phyloP scores from a whole-genome alignment of 2,888 invertebrate species.

The Polylopha cassiicola region DNA sequence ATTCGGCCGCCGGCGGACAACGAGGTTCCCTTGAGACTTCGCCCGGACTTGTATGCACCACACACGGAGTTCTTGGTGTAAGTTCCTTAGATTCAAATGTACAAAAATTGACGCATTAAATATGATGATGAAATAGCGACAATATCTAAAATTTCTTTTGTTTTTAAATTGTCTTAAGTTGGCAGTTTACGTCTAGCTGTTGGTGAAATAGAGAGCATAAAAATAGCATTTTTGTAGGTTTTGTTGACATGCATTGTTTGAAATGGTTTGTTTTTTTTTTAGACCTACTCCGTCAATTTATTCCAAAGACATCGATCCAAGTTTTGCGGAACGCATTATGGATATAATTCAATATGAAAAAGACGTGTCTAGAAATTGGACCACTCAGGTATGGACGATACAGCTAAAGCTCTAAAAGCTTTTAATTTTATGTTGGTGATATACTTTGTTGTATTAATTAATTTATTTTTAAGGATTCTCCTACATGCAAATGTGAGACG shows the following conservation, averaged over 20 bases:
- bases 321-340: slow-evolving; percentile 45
- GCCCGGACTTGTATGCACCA: slow-evolving; percentile 66
- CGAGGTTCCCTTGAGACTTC: slow-evolving; percentile 72
- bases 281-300: slow-evolving; percentile 46
- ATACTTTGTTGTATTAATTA: too few species aligned
- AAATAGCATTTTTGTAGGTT: too few species aligned
- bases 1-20: slow-evolving; percentile 80
- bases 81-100: slow-evolving; percentile 36
- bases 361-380: slow-evolving; percentile 42
- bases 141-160: too few species aligned
- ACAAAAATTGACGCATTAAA: too few species aligned
- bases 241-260: too few species aligned
- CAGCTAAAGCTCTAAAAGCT: neutral
- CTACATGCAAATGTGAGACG: slow-evolving; percentile 62
- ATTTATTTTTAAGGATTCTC: slow-evolving; percentile 57
- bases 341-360: slow-evolving; percentile 32
- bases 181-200: too few species aligned
- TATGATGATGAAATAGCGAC: too few species aligned
- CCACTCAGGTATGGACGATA: slow-evolving; percentile 35
- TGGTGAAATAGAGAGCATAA: too few species aligned
- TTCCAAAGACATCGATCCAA: slow-evolving; percentile 33
- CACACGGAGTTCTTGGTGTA: slow-evolving; percentile 57
- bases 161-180: too few species aligned
- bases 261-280: slow-evolving; percentile 17
- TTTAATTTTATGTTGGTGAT: too few species aligned